Base-by-base conservation (phyloP, 2,113 vertebrate genomes). In the Himantopus leucocephalus region DNA sequence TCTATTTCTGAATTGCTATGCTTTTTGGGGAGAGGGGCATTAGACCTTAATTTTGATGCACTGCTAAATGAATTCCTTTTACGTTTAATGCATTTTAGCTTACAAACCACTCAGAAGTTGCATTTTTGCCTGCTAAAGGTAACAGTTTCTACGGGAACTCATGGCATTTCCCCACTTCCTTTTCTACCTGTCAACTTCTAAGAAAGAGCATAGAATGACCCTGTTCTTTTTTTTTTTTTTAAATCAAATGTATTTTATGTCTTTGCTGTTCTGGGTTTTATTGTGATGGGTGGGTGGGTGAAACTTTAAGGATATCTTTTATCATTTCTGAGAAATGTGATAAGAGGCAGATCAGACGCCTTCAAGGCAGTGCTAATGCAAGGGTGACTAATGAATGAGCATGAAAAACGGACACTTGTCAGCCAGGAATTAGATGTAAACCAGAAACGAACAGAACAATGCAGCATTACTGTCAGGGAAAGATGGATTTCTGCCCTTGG, bases 331-430 rank as follows among this genome's bases (percentile, higher is more conserved):
- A 92, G 87, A 95, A 91, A 96, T 76, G 92, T 83, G 93, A 66
- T 86, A 96, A 98, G 93, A 96, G 95, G 83, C 91, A 97, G 94
- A 79, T 59, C 37, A 73, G 81, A 95, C 26, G n/a, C 90, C 96
- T 98, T 87, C 72, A 96, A 92, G 88, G 71, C 78, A 95, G 83
- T 83, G 88, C 50, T 97, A 98, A 97, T 79, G 93, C 63, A 95
- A 81, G 84, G 85, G 85, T 97, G 96, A 98, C 74, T 83, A 98
- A 98, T 98, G 96, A 98, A 96, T 94, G 96, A 94, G 93, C 79
- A 96, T 91, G 96, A 97, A 97, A 98, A 98, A 96, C 19, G n/a
- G 97, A 96, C 97, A 96, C 91, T 97, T 96, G 95, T 98, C 97
- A 97, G 84, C 66, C 86, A 95, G 88, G 93, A 96, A 97, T 97